Conservation (phyloP, 2,797 vertebrate genomes). For the Poecilia picta region DNA sequence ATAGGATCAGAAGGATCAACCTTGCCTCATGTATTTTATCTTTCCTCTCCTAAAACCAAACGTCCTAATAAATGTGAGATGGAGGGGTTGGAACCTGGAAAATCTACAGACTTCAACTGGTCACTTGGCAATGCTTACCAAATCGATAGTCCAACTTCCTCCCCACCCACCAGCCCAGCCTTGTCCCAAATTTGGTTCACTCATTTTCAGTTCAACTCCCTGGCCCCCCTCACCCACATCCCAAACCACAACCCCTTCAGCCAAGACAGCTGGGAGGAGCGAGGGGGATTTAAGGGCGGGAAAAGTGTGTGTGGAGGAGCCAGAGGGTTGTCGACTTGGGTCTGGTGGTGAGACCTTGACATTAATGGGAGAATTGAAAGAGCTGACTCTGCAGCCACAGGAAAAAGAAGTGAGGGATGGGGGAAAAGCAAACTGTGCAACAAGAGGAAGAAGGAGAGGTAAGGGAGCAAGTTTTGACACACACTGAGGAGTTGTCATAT, state of each 20-base stretch:
- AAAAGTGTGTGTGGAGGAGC: slow-evolving; percentile 11
- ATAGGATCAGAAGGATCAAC: slow-evolving; percentile 66
- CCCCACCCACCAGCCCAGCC: slow-evolving; percentile 15
- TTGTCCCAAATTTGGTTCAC: slow-evolving; percentile 43
- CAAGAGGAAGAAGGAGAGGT: slow-evolving; percentile 34
- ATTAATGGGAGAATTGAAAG: slow-evolving; percentile 60
- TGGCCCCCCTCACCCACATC: background rate
- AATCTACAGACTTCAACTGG: slow-evolving; percentile 69
- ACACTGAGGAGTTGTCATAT: slow-evolving; percentile 65
- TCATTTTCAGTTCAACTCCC: slow-evolving; percentile 48
- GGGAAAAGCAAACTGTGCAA: slow-evolving; percentile 24
- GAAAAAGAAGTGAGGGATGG: slow-evolving; percentile 9
- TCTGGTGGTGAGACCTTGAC: slow-evolving; percentile 65
- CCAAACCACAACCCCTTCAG: slow-evolving; percentile 4
- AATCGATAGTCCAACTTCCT: slow-evolving; percentile 58
- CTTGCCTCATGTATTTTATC: slow-evolving; percentile 73
- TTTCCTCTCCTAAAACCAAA: slow-evolving; percentile 74
- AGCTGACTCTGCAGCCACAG: slow-evolving; percentile 70
- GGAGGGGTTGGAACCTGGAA: slow-evolving; percentile 53
- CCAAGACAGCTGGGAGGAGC: slow-evolving; percentile 44
- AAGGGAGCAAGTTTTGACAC: slow-evolving; percentile 61
- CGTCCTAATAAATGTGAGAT: slow-evolving; percentile 62
- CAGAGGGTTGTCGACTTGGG: slow-evolving; percentile 29
- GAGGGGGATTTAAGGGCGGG: slow-evolving; percentile 15
- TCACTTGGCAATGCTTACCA: slow-evolving; percentile 63